Evolutionary conservation across 2,113 vertebrate species (phyloP).

Genomic region (Sus scrofa): DNA sequence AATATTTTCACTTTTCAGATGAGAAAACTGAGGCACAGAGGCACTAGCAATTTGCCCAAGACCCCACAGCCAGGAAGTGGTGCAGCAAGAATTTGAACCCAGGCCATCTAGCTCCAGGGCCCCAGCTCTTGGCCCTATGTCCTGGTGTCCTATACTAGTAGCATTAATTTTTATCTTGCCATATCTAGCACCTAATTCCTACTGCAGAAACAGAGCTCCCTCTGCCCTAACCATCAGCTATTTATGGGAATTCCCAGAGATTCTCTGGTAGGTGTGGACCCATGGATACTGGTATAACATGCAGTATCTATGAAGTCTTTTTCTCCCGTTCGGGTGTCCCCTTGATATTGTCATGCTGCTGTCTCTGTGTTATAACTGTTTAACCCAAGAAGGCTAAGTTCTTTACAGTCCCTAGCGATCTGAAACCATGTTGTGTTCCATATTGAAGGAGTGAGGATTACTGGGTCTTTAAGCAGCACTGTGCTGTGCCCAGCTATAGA

Average conservation of each 20-base stretch:
- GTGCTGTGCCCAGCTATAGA: not conserved
- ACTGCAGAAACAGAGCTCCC: not conserved
- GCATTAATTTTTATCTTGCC: not conserved
- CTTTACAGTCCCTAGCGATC: not conserved
- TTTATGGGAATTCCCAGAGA: not conserved
- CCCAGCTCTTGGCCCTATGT: not conserved
- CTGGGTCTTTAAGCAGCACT: not conserved
- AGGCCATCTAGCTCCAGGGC: not conserved
- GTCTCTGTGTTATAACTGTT: not conserved
- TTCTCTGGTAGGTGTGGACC: not conserved
- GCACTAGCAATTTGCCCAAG: not conserved
- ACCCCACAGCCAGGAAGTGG: not conserved
- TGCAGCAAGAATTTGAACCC: not conserved
- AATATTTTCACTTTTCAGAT: not conserved
- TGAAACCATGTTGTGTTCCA: not conserved
- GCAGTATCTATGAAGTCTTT: not conserved
- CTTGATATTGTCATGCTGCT: not conserved
- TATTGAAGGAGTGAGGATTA: not conserved
- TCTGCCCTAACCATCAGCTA: not conserved
- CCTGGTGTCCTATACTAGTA: not conserved
- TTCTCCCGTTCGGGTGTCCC: not conserved
- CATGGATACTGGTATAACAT: not conserved
- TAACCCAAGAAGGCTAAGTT: not conserved
- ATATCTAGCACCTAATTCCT: not conserved
- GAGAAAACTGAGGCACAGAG: not conserved